A percentile compares a stretch with the other conserved stretches of the same genome.
Evolutionary conservation across 2,113 vertebrate genomes (phyloP).

Genomic region (Ranitomeya imitator): DNA sequence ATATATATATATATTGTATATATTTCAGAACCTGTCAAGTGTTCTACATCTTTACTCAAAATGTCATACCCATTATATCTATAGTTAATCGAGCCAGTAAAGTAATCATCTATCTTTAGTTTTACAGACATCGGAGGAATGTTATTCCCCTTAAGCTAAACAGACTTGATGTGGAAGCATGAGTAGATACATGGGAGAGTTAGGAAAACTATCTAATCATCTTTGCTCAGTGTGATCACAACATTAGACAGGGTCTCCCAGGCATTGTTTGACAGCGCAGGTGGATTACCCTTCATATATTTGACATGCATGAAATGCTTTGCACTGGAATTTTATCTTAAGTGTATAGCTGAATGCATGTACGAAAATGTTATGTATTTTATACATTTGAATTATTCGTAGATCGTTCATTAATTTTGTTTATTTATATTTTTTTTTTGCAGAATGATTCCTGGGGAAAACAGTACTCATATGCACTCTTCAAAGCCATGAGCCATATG

Average conservation of each 20-base stretch:
- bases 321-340: slow-evolving; percentile 58
- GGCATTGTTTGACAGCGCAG: slow-evolving; percentile 43
- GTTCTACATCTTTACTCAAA: background rate
- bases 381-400: background rate
- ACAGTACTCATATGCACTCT: slow-evolving; percentile 97
- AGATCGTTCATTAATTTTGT: slow-evolving; percentile 17
- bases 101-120: slow-evolving; percentile 32
- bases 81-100: background rate
- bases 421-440: slow-evolving; percentile 63
- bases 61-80: slow-evolving; percentile 31
- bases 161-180: slow-evolving; percentile 44
- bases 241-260: slow-evolving; percentile 57
- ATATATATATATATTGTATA: too few species aligned
- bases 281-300: slow-evolving; percentile 49
- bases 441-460: slow-evolving; percentile 99
- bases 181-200: slow-evolving; percentile 19
- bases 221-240: slow-evolving; percentile 44
- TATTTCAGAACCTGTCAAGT: background rate
- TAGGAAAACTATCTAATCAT: slow-evolving; percentile 51
- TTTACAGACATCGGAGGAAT: slow-evolving; percentile 29
- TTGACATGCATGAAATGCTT: slow-evolving; percentile 59
- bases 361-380: background rate
- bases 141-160: slow-evolving; percentile 44
- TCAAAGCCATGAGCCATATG: slow-evolving; percentile 99
- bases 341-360: slow-evolving; percentile 60